These are phyloP conservation scores for rabbit (Oryctolagus cuniculus) DNA, from an alignment of 2,113 vertebrate genomes.

Conservation along the genomic window DNA sequence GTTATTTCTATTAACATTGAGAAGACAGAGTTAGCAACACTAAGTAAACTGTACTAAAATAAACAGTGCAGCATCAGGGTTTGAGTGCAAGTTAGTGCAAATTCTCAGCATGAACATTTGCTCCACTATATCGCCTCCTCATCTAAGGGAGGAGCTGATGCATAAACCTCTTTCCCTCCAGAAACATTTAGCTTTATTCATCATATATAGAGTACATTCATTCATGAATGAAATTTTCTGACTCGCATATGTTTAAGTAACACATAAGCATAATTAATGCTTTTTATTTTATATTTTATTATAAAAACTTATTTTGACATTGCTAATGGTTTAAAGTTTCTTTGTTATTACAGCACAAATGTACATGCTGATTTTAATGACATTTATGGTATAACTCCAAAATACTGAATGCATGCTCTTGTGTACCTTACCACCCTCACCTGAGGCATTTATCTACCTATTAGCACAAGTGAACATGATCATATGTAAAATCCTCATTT, in stretches of 20 bases:
- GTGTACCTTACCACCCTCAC: neutral
- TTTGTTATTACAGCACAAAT: neutral
- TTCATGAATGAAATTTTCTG: neutral
- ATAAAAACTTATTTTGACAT: neutral
- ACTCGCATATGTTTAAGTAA: neutral
- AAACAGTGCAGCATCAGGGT: neutral
- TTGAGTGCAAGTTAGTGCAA: neutral
- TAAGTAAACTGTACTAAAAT: neutral
- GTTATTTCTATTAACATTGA: neutral
- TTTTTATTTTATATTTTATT: neutral
- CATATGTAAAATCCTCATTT: neutral
- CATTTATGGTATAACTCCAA: neutral
- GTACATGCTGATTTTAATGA: neutral
- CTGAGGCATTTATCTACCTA: neutral
- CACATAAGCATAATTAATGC: neutral
- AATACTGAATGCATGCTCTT: neutral
- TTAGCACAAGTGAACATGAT: neutral
- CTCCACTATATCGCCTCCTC: neutral
- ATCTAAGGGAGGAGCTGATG: accelerated
- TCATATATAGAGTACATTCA: neutral
- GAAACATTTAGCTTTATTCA: neutral
- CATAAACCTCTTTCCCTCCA: neutral
- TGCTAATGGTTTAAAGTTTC: neutral
- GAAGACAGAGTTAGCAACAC: neutral
- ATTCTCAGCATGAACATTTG: accelerated